Percentiles rank a stretch among this genome's conserved stretches.
phyloP scores from a whole-genome alignment of 2,888 invertebrate genomes.

The Neoascia interrupta region DNA sequence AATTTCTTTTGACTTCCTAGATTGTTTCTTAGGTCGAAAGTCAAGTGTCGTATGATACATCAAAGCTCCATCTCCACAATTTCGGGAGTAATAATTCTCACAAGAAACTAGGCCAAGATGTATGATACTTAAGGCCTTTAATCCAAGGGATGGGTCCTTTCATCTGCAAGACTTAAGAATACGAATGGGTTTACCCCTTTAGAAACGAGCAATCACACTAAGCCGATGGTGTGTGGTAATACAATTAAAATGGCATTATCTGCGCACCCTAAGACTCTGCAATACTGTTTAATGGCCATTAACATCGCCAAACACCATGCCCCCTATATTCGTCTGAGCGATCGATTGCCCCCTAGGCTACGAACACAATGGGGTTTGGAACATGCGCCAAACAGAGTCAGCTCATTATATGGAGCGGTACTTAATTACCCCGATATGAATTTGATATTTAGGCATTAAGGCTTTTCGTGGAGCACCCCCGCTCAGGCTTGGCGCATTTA shows the following conservation, averaged over 20 bases:
- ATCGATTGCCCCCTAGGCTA: slow-evolving; percentile 5
- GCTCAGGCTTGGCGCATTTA: slow-evolving; percentile 23
- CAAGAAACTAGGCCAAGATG: too few relatives aligned
- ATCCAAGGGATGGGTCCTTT: too few relatives aligned
- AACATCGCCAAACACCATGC: slow-evolving; percentile 18
- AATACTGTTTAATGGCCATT: slow-evolving; percentile 44
- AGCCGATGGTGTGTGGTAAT: slow-evolving; percentile 48
- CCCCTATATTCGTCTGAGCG: neutral
- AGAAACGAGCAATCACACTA: slow-evolving; percentile 29
- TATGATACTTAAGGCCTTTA: too few relatives aligned
- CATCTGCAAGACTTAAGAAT: too few relatives aligned
- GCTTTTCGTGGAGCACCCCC: neutral
- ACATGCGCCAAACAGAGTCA: neutral
- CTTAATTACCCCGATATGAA: slow-evolving; percentile 54
- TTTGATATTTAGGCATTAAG: slow-evolving; percentile 47
- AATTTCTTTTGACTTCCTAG: too few relatives aligned
- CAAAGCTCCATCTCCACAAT: too few relatives aligned
- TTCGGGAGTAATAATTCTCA: too few relatives aligned
- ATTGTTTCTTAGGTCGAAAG: too few relatives aligned
- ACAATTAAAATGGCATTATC: slow-evolving; percentile 60
- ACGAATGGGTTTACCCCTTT: slow-evolving; percentile 3
- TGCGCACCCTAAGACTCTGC: slow-evolving; percentile 25
- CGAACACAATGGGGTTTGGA: neutral
- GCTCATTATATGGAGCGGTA: slow-evolving; percentile 22
- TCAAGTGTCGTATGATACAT: too few relatives aligned